Evolutionary conservation across 2,888 invertebrate genomes (phyloP).

Genomic region (Anorthoa munda): DNA sequence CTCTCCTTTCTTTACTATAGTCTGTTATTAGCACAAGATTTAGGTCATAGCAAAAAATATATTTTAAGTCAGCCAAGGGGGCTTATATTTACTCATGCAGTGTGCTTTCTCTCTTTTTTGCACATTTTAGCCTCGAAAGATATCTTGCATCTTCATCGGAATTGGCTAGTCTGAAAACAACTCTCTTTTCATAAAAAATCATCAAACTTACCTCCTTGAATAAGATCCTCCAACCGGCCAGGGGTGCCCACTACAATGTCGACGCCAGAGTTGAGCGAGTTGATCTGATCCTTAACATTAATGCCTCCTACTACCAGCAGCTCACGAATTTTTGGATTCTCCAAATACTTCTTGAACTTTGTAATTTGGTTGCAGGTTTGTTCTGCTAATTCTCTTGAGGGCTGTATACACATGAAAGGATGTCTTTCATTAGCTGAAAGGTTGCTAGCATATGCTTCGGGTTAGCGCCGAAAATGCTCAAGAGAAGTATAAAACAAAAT

Average conservation of each 20-base stretch:
- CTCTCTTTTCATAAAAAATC: not conserved
- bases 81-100: not conserved
- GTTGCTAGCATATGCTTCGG: not conserved
- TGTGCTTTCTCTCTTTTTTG: not conserved
- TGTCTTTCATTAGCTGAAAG: not conserved
- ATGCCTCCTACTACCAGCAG: slow-evolving; percentile 97
- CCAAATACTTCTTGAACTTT: slow-evolving; percentile 96
- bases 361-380: slow-evolving; percentile 98
- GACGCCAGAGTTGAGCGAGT: slow-evolving; percentile 95
- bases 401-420: slow-evolving; percentile 83
- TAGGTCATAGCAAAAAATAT: too few species aligned
- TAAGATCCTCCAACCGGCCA: slow-evolving; percentile 98
- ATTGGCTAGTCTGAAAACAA: not conserved
- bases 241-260: slow-evolving; percentile 99
- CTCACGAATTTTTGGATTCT: slow-evolving; percentile 95
- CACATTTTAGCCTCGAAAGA: not conserved
- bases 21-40: too few species aligned
- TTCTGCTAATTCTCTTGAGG: slow-evolving; percentile 98
- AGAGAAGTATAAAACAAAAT: too few species aligned
- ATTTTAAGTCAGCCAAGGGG: too few species aligned
- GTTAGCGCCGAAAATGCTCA: not conserved
- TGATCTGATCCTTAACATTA: slow-evolving; percentile 97
- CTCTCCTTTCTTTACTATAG: too few species aligned
- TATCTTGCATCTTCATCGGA: not conserved
- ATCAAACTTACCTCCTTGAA: slow-evolving; percentile 92